Conservation (phyloP, 2,797 vertebrate species). For the Heteromormyrus szaboi region DNA sequence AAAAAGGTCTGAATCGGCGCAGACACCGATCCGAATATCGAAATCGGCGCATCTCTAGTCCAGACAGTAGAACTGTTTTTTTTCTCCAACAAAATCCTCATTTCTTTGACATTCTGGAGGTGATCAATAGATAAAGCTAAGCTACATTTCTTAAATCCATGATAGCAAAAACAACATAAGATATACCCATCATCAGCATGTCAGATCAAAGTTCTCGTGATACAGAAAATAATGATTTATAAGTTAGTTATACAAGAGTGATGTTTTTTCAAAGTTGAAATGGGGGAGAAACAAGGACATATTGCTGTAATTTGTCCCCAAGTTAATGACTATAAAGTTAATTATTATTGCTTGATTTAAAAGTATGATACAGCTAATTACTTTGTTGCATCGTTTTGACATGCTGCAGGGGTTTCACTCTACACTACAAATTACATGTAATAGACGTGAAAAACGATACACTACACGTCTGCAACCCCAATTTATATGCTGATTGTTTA, state of each 20-base stretch:
- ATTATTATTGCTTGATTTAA: neutral
- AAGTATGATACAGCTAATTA: neutral
- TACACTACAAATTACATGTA: neutral
- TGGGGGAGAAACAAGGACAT: neutral
- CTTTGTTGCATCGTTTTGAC: neutral
- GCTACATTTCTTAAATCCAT: neutral
- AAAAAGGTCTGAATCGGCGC: too few relatives aligned
- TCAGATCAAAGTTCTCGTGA: neutral
- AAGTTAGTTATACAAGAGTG: neutral
- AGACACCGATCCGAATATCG: too few relatives aligned
- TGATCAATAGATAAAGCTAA: neutral
- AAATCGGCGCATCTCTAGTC: too few relatives aligned
- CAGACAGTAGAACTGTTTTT: neutral
- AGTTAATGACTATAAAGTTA: neutral
- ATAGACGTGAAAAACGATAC: neutral
- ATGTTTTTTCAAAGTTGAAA: neutral
- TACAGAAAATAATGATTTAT: neutral
- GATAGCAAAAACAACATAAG: neutral
- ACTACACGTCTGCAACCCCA: neutral
- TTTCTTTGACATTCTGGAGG: neutral
- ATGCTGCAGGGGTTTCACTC: neutral
- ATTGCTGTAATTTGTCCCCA: neutral
- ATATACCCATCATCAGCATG: neutral
- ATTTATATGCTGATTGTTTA: neutral
- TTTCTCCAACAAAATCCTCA: neutral